A percentile compares a stretch with the other conserved stretches of the same genome.
These are phyloP conservation scores for Xiphophorus couchianus DNA, from an alignment of 2,113 vertebrate genomes.

Conservation along the genomic window DNA sequence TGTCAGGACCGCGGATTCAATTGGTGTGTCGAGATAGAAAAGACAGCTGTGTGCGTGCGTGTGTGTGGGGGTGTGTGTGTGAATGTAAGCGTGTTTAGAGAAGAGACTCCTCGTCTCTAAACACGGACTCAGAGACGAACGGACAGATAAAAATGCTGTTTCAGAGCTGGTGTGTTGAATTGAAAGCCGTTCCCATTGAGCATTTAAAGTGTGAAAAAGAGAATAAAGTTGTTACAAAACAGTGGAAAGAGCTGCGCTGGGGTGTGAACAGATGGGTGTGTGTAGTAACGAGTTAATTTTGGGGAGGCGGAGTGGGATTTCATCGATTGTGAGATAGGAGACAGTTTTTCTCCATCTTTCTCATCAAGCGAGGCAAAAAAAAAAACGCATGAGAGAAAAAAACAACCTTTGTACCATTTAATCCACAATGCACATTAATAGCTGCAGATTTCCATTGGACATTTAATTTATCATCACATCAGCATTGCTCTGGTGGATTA, in stretches of 20 bases:
- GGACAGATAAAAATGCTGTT: conserved; percentile 48
- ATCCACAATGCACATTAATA: not conserved
- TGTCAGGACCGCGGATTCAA: conserved; percentile 69
- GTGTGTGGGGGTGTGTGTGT: not conserved
- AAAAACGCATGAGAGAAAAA: not conserved
- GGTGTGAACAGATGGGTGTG: conserved; percentile 26
- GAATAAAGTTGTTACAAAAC: conserved; percentile 3
- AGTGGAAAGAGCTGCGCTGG: conserved; percentile 1
- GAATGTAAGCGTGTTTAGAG: not conserved
- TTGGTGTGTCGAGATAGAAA: conserved; percentile 57
- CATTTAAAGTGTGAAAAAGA: conserved; percentile 3
- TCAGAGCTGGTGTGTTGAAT: conserved; percentile 36
- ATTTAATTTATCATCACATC: not conserved
- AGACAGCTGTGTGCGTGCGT: not conserved
- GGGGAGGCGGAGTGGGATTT: conserved; percentile 2
- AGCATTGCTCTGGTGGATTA: not conserved
- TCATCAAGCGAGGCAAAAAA: not conserved
- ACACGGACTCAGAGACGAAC: conserved; percentile 46
- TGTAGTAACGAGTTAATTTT: not conserved
- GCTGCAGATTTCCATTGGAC: not conserved
- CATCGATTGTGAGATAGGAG: conserved; percentile 32
- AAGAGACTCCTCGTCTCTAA: conserved; percentile 50
- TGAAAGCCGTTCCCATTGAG: conserved; percentile 33
- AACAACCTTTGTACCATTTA: not conserved
- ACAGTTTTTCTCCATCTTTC: conserved; percentile 1